Evolutionary conservation across 2,113 vertebrate genomes (phyloP).

Genomic region (Percina caprodes): DNA sequence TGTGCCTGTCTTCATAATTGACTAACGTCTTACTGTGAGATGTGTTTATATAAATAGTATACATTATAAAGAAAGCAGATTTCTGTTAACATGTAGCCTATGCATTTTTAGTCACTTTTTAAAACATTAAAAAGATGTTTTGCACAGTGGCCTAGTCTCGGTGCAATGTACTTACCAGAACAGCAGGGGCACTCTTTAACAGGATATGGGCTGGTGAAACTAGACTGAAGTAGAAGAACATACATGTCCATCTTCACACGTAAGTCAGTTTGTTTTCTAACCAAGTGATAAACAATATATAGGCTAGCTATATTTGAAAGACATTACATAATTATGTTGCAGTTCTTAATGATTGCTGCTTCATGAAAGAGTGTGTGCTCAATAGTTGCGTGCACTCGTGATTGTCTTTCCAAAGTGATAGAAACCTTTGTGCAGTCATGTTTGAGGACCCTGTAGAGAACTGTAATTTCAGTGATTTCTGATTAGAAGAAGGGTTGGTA

Average conservation of each 20-base stretch:
- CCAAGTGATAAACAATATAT: background rate
- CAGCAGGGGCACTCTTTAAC: constrained; percentile 51
- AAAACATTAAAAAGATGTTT: background rate
- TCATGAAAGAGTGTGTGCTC: background rate
- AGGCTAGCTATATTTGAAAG: background rate
- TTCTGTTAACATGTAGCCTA: background rate
- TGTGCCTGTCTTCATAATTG: background rate
- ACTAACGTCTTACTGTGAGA: background rate
- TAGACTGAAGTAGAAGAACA: background rate
- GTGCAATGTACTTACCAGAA: background rate
- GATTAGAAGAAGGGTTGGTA: constrained; percentile 41
- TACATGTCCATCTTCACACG: background rate
- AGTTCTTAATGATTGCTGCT: background rate
- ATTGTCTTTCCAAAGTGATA: constrained; percentile 19
- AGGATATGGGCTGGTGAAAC: background rate
- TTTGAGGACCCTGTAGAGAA: constrained; percentile 37
- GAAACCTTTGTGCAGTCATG: constrained; percentile 8
- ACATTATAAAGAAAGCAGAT: background rate
- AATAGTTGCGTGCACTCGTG: constrained; percentile 4
- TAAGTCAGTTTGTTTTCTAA: background rate
- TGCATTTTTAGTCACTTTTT: background rate
- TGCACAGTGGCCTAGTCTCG: background rate
- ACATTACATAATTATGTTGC: background rate
- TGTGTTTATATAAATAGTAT: background rate
- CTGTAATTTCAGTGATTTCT: constrained; percentile 45